Evolutionary conservation across 2,797 vertebrate species (phyloP).

Genomic region (Megaceryle alcyon): DNA sequence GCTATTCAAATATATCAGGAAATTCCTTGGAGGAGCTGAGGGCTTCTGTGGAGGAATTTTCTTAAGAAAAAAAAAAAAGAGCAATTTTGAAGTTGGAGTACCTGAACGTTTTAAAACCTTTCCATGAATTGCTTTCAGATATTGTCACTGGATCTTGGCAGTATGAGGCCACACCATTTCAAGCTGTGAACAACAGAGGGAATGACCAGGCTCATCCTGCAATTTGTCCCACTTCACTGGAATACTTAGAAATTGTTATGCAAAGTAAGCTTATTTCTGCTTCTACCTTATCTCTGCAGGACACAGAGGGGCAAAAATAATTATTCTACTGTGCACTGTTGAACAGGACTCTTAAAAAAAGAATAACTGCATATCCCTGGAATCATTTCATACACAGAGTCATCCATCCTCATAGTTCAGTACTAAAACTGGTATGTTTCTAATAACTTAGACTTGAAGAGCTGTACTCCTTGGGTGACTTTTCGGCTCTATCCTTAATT

Average conservation of each 20-base stretch:
- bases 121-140: slow-evolving; percentile 15
- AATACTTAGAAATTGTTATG: neutral
- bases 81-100: neutral
- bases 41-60: neutral
- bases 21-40: neutral
- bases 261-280: slow-evolving; percentile 25
- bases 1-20: neutral
- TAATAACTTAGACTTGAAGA: neutral
- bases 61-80: neutral
- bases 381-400: neutral
- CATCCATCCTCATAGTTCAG: neutral
- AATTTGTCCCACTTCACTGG: slow-evolving; percentile 27
- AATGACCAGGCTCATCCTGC: slow-evolving; percentile 1
- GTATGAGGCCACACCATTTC: slow-evolving; percentile 34
- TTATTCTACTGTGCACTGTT: neutral
- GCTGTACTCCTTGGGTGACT: neutral
- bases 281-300: neutral
- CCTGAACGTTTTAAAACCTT: neutral
- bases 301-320: neutral
- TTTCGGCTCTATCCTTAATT: neutral
- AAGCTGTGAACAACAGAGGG: slow-evolving; percentile 23
- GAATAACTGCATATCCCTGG: neutral
- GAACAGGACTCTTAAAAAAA: neutral
- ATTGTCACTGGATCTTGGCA: slow-evolving; percentile 10
- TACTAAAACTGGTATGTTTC: neutral